Conservation (phyloP, 2,888 invertebrate genomes). For the Eilema depressum region DNA sequence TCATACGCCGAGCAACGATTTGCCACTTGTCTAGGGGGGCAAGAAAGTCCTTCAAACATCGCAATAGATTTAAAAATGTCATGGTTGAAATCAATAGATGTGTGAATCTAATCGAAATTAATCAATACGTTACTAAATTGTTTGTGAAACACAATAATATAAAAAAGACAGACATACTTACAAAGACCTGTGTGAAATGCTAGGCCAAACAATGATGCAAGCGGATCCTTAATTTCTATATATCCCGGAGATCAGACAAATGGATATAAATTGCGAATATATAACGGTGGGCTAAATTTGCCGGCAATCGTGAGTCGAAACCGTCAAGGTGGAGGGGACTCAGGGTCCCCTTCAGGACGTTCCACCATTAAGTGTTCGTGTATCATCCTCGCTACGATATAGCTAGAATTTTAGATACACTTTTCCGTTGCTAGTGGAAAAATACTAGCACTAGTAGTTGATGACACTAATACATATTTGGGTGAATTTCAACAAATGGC, state of each 20-base stretch:
- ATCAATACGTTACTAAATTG: too few relatives aligned
- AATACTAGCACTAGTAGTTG: background rate
- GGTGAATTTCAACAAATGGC: too few relatives aligned
- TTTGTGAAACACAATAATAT: too few relatives aligned
- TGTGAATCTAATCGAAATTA: too few relatives aligned
- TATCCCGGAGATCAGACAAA: slow-evolving; percentile 29
- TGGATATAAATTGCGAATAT: slow-evolving; percentile 60
- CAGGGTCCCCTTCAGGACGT: slow-evolving; percentile 62
- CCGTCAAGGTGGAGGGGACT: slow-evolving; percentile 54
- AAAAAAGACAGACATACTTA: background rate
- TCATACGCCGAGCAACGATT: too few relatives aligned
- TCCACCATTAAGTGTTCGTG: slow-evolving; percentile 52
- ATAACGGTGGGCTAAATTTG: slow-evolving; percentile 50
- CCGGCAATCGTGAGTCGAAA: slow-evolving; percentile 25
- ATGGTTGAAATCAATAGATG: too few relatives aligned
- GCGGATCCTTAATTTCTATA: background rate
- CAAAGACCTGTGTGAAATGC: background rate
- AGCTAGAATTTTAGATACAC: slow-evolving; percentile 15
- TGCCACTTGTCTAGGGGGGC: too few relatives aligned
- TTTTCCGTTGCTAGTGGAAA: slow-evolving; percentile 11
- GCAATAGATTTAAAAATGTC: too few relatives aligned
- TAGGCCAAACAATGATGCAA: background rate
- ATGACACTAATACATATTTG: too few relatives aligned
- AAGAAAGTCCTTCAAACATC: too few relatives aligned
- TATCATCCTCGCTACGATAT: slow-evolving; percentile 20